Base-by-base conservation (phyloP, 2,113 vertebrate species). In the Phrynosoma blainvillii region DNA sequence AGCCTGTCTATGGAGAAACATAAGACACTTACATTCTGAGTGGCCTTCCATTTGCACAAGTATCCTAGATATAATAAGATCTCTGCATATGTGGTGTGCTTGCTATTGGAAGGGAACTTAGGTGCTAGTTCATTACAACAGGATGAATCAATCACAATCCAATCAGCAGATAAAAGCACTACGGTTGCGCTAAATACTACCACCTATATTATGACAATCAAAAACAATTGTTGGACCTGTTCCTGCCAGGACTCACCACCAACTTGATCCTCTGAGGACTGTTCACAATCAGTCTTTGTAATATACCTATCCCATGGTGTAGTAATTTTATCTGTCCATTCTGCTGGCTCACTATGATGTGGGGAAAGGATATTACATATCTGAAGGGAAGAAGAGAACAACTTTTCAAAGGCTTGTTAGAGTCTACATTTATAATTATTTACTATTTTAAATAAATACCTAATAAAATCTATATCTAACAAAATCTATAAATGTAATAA, bases 181-280 rank as follows among this genome's bases (percentile, higher is more conserved):
- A 65, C 40, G 52, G 59, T 65, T 79, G n/a, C 36, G 66, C 21
- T 86, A 79, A 27, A 70, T 25, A 32, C 65, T 79, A 52, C 70
- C 66, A 42, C 16, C 70, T 86, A 86, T 32, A 70, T 79, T 56
- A 70, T 32, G 30, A 36, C 79, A 65, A 56, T 32, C 84, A 65
- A 66, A 76, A n/a, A 65, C 59, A 78, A 14, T 78, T 78, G 11
- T 68, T 68, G 76, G 76, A 79, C 84, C 84, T 79, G 76, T 70
- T 79, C 85, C 76, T 79, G 85, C 85, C 84, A 86, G 76, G 75
- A 86, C 74, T 79, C 76, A 54, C 30, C 76, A 86, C 85, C 76
- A 70, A 32, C 76, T 54, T 86, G 84, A 86, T 86, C 75, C 84
- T 54, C 18, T 54, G n/a, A 23, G 65, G 40, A 65, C 52, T 32